A percentile compares a stretch with the other conserved stretches of the same genome.
Evolutionary conservation across 2,113 vertebrate species (phyloP).

Genomic region (Oncorhynchus mykiss): DNA sequence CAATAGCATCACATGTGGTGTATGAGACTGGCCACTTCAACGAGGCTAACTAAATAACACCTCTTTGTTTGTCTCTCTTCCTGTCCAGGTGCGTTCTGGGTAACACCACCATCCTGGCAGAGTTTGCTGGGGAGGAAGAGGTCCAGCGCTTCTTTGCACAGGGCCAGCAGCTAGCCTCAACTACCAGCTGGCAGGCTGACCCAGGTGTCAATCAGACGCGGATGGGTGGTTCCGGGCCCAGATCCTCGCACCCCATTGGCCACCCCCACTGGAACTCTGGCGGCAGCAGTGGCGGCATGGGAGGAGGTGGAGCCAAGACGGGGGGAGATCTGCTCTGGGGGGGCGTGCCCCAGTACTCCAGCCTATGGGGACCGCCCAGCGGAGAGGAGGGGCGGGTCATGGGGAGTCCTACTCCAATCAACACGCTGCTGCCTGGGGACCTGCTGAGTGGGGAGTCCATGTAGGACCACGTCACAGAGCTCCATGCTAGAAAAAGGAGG

Average conservation of each 20-base stretch:
- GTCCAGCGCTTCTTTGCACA: constrained; percentile 96
- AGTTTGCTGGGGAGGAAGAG: constrained; percentile 94
- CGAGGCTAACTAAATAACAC: background rate
- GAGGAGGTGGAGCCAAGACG: constrained; percentile 62
- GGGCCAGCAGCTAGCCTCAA: constrained; percentile 86
- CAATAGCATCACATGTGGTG: no score
- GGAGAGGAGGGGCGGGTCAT: constrained; percentile 87
- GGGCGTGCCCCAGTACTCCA: constrained; percentile 90
- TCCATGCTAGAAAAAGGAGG: background rate
- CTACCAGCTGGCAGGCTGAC: constrained; percentile 94
- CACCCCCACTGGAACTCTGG: constrained; percentile 83
- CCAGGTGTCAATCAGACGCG: constrained; percentile 81
- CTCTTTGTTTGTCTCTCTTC: background rate
- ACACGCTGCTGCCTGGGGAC: constrained; percentile 93
- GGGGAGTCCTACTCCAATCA: constrained; percentile 91
- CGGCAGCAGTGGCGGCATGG: constrained; percentile 46
- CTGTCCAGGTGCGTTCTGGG: constrained; percentile 87
- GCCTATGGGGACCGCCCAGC: constrained; percentile 91
- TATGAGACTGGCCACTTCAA: no score
- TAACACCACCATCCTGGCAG: constrained; percentile 96
- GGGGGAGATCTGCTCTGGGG: constrained; percentile 88
- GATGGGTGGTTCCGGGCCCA: constrained; percentile 80
- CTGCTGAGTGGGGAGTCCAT: constrained; percentile 95
- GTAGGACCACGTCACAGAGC: constrained; percentile 62
- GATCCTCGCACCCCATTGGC: constrained; percentile 80